Evolutionary conservation across 2,888 invertebrate genomes (phyloP), one percentile per base, ranked within the genome.

Genomic region (Ichneumon xanthorius): DNA sequence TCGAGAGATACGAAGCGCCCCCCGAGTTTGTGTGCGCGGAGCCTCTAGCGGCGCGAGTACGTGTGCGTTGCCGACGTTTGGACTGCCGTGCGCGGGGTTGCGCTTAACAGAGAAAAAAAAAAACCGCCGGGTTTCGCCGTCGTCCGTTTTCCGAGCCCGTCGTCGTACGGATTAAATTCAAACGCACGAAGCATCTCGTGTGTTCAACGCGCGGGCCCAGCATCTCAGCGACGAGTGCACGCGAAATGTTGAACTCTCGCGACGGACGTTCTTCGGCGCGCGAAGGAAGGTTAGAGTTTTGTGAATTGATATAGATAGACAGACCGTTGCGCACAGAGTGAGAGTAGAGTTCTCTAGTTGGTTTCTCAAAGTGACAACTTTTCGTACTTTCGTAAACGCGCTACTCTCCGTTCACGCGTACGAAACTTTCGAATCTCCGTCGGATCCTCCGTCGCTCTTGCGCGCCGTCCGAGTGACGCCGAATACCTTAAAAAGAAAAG

Each of bases 221-320:
- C 40, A 11, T 40, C 40, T 6, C 40, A 11, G 9, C 40, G 40
- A 40, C 40, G 11, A 40, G 40, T 11, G 3, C 45, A 48, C 45
- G 14, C 45, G 45, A 48, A 48, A 48, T 48, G 45, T 48, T 48
- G 45, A 48, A 48, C 45, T 16, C 45, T 48, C 14, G 16, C 45
- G 14, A 14, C 45, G 58, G 26, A 22, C 58, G 68, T 30, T 58
- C 11, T 26, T 76, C 78, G 79, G 61, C 71, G 53, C 73, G 58
- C 85, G 73, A 86, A 80, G 81, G 88, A 89, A 91, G 91, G 91
- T 91, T 91, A 91, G 89, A 90, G 89, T 88, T 87, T 73, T 70
- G 55, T 26, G 55, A 45, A 40, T 58, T 11, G 40, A 22, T 40
- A 19, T 22, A 30, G 4, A 26, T 75, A 58, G 65, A 65, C 26